These are phyloP conservation scores for Mythimna pallens DNA, from an alignment of 2,888 invertebrate genomes.

Conservation along the genomic window DNA sequence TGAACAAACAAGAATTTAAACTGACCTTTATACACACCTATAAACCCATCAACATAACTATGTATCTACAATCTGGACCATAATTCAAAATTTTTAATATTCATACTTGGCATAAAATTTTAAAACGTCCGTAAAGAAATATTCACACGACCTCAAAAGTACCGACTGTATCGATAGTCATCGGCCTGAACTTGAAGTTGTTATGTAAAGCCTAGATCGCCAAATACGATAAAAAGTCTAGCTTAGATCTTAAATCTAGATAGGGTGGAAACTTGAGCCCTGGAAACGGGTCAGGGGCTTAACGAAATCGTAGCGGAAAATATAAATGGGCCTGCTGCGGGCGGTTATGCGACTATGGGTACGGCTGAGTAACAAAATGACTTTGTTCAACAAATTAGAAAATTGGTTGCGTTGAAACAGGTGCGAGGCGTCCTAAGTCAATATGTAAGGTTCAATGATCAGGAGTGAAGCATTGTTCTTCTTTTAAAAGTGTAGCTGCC, in stretches of 20 bases:
- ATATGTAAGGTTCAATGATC: slow-evolving; percentile 65
- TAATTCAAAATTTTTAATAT: slow-evolving; percentile 60
- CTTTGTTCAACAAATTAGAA: slow-evolving; percentile 56
- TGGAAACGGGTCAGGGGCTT: slow-evolving; percentile 81
- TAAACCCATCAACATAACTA: slow-evolving; percentile 38
- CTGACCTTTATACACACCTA: background rate
- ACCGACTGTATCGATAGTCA: slow-evolving; percentile 71
- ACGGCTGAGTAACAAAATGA: slow-evolving; percentile 40
- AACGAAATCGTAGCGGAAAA: slow-evolving; percentile 68
- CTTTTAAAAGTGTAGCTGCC: slow-evolving; percentile 18
- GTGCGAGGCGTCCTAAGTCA: slow-evolving; percentile 59
- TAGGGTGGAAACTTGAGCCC: slow-evolving; percentile 79
- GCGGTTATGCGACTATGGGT: slow-evolving; percentile 19
- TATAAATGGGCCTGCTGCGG: slow-evolving; percentile 51
- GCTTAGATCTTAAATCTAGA: slow-evolving; percentile 81
- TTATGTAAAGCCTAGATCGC: slow-evolving; percentile 78
- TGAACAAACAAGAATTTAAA: slow-evolving; percentile 14
- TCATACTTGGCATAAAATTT: slow-evolving; percentile 59
- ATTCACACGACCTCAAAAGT: slow-evolving; percentile 62
- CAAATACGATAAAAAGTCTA: slow-evolving; percentile 77
- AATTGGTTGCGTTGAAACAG: slow-evolving; percentile 62
- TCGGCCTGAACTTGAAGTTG: slow-evolving; percentile 78
- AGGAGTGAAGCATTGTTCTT: slow-evolving; percentile 52
- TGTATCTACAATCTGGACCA: slow-evolving; percentile 41
- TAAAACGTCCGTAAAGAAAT: slow-evolving; percentile 57